Evolutionary conservation across 2,888 invertebrate species (phyloP), one percentile per base, ranked within the genome.

Genomic region (Cynaeus angustus): DNA sequence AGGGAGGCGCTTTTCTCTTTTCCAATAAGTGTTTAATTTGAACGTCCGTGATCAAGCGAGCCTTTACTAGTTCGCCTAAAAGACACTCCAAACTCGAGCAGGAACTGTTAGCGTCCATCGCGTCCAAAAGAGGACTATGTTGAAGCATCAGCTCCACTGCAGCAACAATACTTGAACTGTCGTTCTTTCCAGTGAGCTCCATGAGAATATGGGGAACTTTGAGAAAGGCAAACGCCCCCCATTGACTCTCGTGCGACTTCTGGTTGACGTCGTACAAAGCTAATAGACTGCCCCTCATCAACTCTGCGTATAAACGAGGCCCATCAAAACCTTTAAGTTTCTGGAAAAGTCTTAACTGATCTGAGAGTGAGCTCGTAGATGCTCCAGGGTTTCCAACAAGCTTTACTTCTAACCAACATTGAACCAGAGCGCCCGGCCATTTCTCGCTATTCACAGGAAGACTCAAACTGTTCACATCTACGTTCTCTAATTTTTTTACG

Each of bases 221-320:
- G 6, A 98, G 88, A 81, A 97, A 97, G 0, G 95, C 94, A 82
- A 97, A 97, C 7, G 97, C 96, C 9, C 96, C 95, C 96, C 97
- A 97, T 78, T 96, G 91, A 3, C 96, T 92, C 79, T 97, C 96
- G 76, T 94, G 93, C 6, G 92, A 90, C 46, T 93, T 93, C 75
- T 93, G 94, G 58, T 92, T 91, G 0, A 93, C 93, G 84, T 96
- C 95, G 79, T 95, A 93, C 3, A 98, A 85, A n/a, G 95, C 95
- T 80, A 97, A 91, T 68, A 97, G 91, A 79, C 96, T 95, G 0
- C 96, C 94, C 72, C 97, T 88, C 76, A 97, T 93, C 28, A 98
- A 88, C 87, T 98, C 97, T 82, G 94, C 93, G 81, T 94, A 97
- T 0, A 98, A 84, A 74, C 95, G 89, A 0, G 94, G 88, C 75